Evolutionary conservation across 2,888 invertebrate genomes (phyloP).

Genomic region (Chaitophorus viminalis): DNA sequence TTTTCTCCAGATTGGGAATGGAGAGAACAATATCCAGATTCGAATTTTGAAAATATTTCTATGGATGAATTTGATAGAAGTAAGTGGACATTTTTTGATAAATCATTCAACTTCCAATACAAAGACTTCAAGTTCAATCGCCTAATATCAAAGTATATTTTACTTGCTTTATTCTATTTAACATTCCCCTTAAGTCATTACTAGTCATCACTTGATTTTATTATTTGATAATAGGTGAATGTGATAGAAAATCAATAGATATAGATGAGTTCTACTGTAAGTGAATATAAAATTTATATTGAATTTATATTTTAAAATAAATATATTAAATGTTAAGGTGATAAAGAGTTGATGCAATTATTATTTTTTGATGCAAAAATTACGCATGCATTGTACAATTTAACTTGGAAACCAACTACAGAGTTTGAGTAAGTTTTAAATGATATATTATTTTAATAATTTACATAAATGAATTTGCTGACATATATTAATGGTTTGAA

Average conservation of each 20-base stretch:
- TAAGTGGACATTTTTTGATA: not conserved
- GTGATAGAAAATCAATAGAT: slow-evolving; percentile 71
- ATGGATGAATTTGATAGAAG: slow-evolving; percentile 52
- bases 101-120: too few relatives aligned
- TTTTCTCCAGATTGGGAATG: slow-evolving; percentile 72
- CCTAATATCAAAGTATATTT: not conserved
- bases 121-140: not conserved
- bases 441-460: not conserved
- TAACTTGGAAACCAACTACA: slow-evolving; percentile 32
- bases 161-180: not conserved
- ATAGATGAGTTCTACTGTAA: slow-evolving; percentile 58
- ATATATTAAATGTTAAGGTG: slow-evolving; percentile 65
- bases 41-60: slow-evolving; percentile 55
- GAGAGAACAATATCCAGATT: slow-evolving; percentile 72
- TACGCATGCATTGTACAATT: slow-evolving; percentile 70
- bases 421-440: slow-evolving; percentile 43
- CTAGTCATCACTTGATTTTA: slow-evolving; percentile 20
- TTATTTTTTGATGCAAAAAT: slow-evolving; percentile 88
- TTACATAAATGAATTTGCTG: not conserved
- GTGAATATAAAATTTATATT: slow-evolving; percentile 4
- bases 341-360: slow-evolving; percentile 84
- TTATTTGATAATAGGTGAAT: slow-evolving; percentile 70
- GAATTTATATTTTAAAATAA: not conserved
- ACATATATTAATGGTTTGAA: not conserved
- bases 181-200: too few relatives aligned